Percentiles rank a stretch among this genome's conserved stretches.
phyloP scores from a whole-genome alignment of 1,140 invertebrate species.

The Neodiprion fabricii region DNA sequence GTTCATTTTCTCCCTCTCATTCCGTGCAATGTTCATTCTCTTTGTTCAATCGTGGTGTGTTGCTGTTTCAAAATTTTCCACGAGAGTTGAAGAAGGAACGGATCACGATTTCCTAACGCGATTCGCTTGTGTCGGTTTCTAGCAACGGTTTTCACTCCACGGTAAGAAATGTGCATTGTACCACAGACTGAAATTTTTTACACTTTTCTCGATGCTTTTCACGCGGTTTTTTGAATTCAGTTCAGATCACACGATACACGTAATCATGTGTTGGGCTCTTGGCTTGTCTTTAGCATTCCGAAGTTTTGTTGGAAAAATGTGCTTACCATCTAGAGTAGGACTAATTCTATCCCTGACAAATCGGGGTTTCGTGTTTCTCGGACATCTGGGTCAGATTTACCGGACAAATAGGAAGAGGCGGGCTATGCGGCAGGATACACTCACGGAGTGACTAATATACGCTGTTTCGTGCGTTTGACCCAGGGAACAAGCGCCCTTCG shows the following conservation, averaged over 20 bases:
- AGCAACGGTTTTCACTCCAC: too few relatives aligned
- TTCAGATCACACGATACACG: too few relatives aligned
- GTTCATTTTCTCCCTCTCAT: neutral
- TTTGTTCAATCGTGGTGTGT: neutral
- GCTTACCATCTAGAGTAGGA: neutral
- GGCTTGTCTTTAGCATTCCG: neutral
- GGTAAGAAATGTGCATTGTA: neutral
- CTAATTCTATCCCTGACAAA: conserved; percentile 14
- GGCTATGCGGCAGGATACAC: neutral
- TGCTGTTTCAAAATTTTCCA: neutral
- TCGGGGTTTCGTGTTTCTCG: conserved; percentile 13
- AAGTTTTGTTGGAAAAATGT: neutral
- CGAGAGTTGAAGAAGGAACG: too few relatives aligned
- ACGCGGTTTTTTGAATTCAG: too few relatives aligned
- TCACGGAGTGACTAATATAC: neutral
- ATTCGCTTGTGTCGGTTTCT: too few relatives aligned
- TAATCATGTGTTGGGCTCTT: too few relatives aligned
- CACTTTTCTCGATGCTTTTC: too few relatives aligned
- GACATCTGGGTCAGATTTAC: conserved; percentile 34
- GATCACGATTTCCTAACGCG: too few relatives aligned
- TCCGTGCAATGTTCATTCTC: neutral
- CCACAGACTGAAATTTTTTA: neutral
- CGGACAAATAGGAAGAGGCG: conserved; percentile 15
- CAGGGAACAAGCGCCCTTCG: neutral
- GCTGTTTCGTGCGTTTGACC: neutral